Base-by-base conservation (phyloP, 2,797 vertebrate species). In the Choloepus didactylus region DNA sequence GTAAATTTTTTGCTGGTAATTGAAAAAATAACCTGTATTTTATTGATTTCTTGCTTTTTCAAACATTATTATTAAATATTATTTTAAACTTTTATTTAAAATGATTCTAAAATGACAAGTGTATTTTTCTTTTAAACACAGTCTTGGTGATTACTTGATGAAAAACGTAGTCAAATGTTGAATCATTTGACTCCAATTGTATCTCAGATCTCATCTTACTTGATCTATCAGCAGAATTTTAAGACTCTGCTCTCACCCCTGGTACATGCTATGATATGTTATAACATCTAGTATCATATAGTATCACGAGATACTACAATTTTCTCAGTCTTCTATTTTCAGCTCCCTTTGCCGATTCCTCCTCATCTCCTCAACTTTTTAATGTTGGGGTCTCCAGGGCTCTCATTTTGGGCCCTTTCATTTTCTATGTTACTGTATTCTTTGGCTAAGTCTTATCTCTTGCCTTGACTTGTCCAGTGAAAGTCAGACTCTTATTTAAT, bases 81-180 rank as follows among this genome's bases (percentile, higher is more conserved):
- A 25, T 27, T 72, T 44, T 67, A 79, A 46, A 54, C 0, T 11
- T 77, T 80, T 66, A n/a, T 77, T 92, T 75, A 54, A 66, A 77
- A 70, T 56, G 35, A 31, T 59, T 72, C 16, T 44, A 19, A 64
- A 84, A 18, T 94, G n/a, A 27, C 9, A 80, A 83, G 70, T 82
- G 14, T 23, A 85, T 79, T 67, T 14, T 82, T 82, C 15, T 69
- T 46, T 80, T 92, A 89, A 21, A 60, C 25, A 85, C 60, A 80
- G 69, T 14, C 31, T 94, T 92, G 23, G 14, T 85, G 14, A 84
- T 27, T 56, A 5, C 11, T 75, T 70, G 3, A 92, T 35, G 46
- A 64, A 89, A 94, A 84, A 44, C 44, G 69, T 54, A 38, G 54
- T 75, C 66, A 94, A 73, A 69, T 80, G 25, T 70, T 87, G 62